Conservation (phyloP, 2,797 vertebrate species). For the Pangasius sanitwongsei region DNA sequence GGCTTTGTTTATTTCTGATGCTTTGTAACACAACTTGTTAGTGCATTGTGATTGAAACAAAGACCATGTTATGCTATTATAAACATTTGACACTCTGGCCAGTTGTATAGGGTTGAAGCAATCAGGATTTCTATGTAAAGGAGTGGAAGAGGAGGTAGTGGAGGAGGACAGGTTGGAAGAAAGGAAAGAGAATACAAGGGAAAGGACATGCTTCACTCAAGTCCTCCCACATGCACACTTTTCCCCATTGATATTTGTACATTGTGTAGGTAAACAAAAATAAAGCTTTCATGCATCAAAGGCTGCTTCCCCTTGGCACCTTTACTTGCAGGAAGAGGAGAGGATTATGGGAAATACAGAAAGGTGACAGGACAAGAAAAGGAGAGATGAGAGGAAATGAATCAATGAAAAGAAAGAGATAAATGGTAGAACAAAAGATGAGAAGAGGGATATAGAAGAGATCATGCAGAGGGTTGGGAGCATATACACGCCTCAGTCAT, state of each 20-base stretch:
- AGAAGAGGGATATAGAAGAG: not conserved
- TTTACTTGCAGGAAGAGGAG: slow-evolving; percentile 8
- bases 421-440: not conserved
- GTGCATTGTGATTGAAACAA: slow-evolving; percentile 13
- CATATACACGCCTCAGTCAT: not conserved
- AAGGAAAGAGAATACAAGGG: slow-evolving; percentile 13
- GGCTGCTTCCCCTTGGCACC: slow-evolving; percentile 18
- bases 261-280: slow-evolving; percentile 39
- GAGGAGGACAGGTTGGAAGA: slow-evolving; percentile 3
- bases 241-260: slow-evolving; percentile 37
- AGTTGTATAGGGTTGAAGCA: slow-evolving; percentile 4
- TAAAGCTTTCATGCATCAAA: slow-evolving; percentile 36
- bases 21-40: slow-evolving; percentile 23
- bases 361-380: slow-evolving; percentile 10
- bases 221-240: slow-evolving; percentile 40
- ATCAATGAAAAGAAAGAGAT: not conserved
- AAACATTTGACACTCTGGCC: not conserved
- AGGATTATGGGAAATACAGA: not conserved
- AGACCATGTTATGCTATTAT: not conserved
- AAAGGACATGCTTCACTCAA: slow-evolving; percentile 1
- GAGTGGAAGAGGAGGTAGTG: slow-evolving; percentile 25
- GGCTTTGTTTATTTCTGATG: slow-evolving; percentile 2
- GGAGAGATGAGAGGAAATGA: not conserved
- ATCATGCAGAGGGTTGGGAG: slow-evolving; percentile 17
- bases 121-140: slow-evolving; percentile 16